Evolutionary conservation across 1,140 invertebrate genomes (phyloP), one percentile per base, ranked within the genome.

Genomic region (Alviniconcha marisindica): DNA sequence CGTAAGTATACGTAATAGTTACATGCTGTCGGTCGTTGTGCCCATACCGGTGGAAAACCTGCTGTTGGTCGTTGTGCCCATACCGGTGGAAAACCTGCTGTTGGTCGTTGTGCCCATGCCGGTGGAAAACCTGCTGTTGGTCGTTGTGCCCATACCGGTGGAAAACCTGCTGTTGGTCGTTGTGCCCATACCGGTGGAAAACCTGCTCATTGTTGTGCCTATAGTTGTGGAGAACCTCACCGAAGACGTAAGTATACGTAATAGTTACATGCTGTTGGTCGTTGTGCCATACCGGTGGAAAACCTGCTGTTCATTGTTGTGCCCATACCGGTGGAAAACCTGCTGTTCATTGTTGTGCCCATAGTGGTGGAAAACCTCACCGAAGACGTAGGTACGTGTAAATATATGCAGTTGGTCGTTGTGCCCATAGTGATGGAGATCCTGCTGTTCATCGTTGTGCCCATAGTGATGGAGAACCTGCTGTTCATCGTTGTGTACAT

Each of bases 151-250:
- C 7, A 18, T 48, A 48, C 7, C 18, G 44, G 44, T 48, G 7
- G 44, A 48, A 10, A 40, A 31, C 12, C 2, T 77, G 40, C 15
- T 77, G 18, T 77, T 14, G 42, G 28, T 14, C 3, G 40, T 44
- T 48, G 83, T 84, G 14, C 77, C 78, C 24, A 71, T 81, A 15
- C 14, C 81, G 3, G 36, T 81, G 18, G 83, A 84, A 14, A 51
- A 66, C 36, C 76, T 74, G 33, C 38, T 5, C 38, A 10, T 36
- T 7, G 33, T 36, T 40, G 82, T 83, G 24, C 77, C 77, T 21
- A 66, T 80, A 24, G 7, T 83, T 4, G 44, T 83, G 28, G 83
- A 83, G 21, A 44, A 60, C 31, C 73, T 83, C 48, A 83, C 83
- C 15, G 48, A 28, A 12, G 77, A 83, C 28, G 77, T 83, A 71